These are phyloP conservation scores for Drosophila watanabei DNA, from an alignment of 1,140 invertebrate genomes.

Conservation along the genomic window DNA sequence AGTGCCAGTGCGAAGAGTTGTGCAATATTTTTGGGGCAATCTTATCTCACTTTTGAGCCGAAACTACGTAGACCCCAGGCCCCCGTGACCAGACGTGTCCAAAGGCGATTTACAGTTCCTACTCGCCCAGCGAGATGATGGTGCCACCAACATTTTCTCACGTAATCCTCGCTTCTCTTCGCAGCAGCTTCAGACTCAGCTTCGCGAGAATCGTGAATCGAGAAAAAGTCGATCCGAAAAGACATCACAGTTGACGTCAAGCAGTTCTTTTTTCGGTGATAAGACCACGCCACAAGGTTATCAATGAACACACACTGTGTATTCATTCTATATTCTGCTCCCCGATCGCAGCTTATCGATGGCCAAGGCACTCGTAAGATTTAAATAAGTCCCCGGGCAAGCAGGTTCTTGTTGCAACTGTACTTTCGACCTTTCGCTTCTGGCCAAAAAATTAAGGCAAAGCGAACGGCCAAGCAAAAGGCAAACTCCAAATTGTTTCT, in stretches of 20 bases:
- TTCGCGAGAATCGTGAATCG: not conserved
- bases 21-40: constrained; percentile 19
- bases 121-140: constrained; percentile 4
- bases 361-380: constrained; percentile 45
- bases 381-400: constrained; percentile 20
- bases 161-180: not conserved
- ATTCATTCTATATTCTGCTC: constrained; percentile 39
- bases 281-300: constrained; percentile 37
- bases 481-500: constrained; percentile 27
- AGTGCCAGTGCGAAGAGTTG: constrained; percentile 5
- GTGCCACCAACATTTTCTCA: not conserved
- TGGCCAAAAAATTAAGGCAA: constrained; percentile 5
- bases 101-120: constrained; percentile 6
- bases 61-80: not conserved
- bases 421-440: constrained; percentile 40
- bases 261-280: constrained; percentile 27
- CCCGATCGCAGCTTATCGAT: constrained; percentile 45
- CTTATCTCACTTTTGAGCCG: constrained; percentile 6
- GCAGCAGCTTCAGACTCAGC: not conserved
- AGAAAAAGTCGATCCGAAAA: not conserved
- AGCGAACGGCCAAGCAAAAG: constrained; percentile 25
- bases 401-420: constrained; percentile 18
- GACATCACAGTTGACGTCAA: constrained; percentile 38
- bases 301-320: constrained; percentile 9
- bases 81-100: constrained; percentile 12